These are phyloP conservation scores for Goniozus legneri DNA, from an alignment of 1,140 invertebrate species.

Conservation along the genomic window DNA sequence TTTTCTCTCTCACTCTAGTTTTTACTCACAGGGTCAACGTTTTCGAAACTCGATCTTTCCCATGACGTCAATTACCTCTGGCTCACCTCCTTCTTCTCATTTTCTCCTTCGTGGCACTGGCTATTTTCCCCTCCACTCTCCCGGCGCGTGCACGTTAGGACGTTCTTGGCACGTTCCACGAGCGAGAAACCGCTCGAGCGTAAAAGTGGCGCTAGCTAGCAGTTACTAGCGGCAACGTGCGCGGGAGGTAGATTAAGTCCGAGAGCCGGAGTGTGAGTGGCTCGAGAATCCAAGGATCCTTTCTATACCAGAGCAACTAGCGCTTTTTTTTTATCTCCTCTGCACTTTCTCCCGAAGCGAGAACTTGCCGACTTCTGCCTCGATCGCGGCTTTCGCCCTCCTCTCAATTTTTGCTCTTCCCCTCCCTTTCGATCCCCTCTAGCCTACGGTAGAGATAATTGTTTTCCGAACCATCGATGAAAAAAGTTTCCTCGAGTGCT, in stretches of 20 bases:
- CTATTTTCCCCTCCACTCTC: not conserved
- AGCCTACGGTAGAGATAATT: too few relatives aligned
- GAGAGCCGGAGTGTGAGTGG: too few relatives aligned
- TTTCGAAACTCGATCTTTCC: not conserved
- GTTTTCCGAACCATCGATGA: too few relatives aligned
- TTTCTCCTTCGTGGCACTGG: conserved; percentile 2
- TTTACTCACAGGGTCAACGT: not conserved
- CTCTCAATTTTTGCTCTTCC: too few relatives aligned
- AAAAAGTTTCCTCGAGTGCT: too few relatives aligned
- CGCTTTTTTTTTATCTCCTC: too few relatives aligned
- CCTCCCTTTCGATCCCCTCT: too few relatives aligned
- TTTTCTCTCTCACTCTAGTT: not conserved
- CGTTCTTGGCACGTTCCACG: conserved; percentile 18
- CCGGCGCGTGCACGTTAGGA: not conserved
- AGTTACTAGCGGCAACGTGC: conserved; percentile 27
- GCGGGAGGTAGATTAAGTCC: conserved; percentile 25
- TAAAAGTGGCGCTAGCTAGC: conserved; percentile 31
- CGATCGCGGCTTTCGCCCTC: too few relatives aligned
- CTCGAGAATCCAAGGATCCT: too few relatives aligned
- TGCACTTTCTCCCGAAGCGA: too few relatives aligned
- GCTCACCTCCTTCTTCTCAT: not conserved
- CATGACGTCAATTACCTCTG: conserved; percentile 7
- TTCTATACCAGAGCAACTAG: too few relatives aligned
- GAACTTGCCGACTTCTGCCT: too few relatives aligned
- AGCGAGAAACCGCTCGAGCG: conserved; percentile 17